Evolutionary conservation across 1,140 invertebrate species (phyloP).

Genomic region (Tetranychus urticae): DNA sequence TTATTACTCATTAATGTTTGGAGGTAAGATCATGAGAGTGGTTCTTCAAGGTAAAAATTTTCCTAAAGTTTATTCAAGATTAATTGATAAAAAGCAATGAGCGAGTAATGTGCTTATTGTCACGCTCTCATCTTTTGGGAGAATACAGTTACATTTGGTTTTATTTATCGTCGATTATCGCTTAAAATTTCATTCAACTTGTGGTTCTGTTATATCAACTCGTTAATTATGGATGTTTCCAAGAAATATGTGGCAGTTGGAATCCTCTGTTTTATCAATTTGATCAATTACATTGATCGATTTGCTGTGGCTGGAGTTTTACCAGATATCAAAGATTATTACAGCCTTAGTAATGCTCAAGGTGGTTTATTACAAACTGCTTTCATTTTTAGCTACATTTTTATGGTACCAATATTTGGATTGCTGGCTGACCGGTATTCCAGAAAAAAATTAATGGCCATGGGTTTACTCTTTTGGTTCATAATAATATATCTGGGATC

Average conservation of each 20-base stretch:
- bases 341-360: conserved; percentile 41
- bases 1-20: too few species aligned
- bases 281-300: conserved; percentile 96
- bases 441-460: conserved; percentile 61
- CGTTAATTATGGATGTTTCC: neutral
- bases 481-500: conserved; percentile 72
- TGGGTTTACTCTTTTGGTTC: conserved; percentile 78
- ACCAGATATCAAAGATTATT: conserved; percentile 44
- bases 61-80: too few species aligned
- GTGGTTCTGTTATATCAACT: neutral
- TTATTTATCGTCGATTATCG: too few species aligned
- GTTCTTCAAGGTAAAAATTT: too few species aligned
- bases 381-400: conserved; percentile 89
- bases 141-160: too few species aligned
- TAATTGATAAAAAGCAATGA: too few species aligned
- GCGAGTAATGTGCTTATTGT: too few species aligned
- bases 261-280: conserved; percentile 70
- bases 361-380: conserved; percentile 83
- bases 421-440: conserved; percentile 91
- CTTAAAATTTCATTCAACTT: too few species aligned
- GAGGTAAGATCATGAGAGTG: too few species aligned
- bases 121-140: too few species aligned
- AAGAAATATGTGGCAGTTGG: conserved; percentile 29
- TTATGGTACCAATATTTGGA: conserved; percentile 89
- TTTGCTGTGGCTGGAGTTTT: conserved; percentile 79